Base-by-base conservation (phyloP, 2,797 vertebrate species). In the Naso thynnoides region DNA sequence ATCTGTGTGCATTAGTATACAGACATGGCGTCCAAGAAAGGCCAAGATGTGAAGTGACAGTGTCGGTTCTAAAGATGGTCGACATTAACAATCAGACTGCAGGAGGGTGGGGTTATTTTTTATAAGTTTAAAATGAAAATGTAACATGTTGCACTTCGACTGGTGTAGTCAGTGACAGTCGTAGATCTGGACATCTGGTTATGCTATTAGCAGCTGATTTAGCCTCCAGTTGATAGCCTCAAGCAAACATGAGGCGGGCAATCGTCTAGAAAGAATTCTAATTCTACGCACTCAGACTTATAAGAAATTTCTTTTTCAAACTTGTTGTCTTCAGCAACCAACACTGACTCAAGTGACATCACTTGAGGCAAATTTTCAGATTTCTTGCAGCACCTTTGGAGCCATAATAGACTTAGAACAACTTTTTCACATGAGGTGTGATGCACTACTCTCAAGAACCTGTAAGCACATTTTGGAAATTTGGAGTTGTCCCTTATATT, bases 171-270 rank as follows among this genome's bases (percentile, higher is more conserved):
- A 24, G 45, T 78, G n/a, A n/a, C 11, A 9, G 61, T 57, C 7
- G 0, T 7, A 29, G 11, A 48, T 64, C 61, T 54, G 8, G 61
- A 26, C 61, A 49, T 52, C n/a, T n/a, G n/a, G 19, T 48, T 21
- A 6, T 55, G 24, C 27, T 53, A 6, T 19, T 19, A 61, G 56
- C 24, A 3, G 18, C 65, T 58, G 48, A 64, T 15, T 58, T 57
- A 39, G 74, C 76, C 69, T 59, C 3, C 0, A 69, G 68, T 42
- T 8, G 39, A 27, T 9, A 19, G 61, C 74, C 63, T 71, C 31
- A 44, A 72, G 68, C 56, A 57, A 58, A 57, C 36, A 56, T 49
- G n/a, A 75, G 45, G 26, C 19, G 7, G 45, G 66, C 47, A 26
- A 24, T 38, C n/a, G n/a, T n/a, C n/a, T n/a, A n/a, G n/a, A n/a